Evolutionary conservation across 2,113 vertebrate genomes (phyloP).

Genomic region (Apaloderma vittatum): DNA sequence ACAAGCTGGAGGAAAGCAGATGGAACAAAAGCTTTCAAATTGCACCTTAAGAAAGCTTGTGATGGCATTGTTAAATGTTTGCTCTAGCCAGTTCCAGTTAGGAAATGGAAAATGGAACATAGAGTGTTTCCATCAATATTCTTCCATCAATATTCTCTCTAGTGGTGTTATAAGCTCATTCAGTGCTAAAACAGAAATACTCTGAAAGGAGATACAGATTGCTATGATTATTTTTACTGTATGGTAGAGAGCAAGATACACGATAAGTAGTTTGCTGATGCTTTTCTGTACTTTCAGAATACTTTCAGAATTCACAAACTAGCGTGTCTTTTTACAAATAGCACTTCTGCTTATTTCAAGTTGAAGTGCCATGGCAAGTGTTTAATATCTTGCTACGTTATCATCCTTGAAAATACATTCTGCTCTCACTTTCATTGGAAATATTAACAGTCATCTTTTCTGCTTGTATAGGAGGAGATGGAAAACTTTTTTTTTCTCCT

Average conservation of each 20-base stretch:
- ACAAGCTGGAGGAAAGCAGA: neutral
- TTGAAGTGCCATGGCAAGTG: neutral
- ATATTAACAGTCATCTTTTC: neutral
- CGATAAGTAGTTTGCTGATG: neutral
- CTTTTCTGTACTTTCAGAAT: neutral
- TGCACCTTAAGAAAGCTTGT: neutral
- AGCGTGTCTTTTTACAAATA: neutral
- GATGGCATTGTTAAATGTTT: neutral
- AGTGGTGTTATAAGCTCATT: neutral
- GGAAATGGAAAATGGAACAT: neutral
- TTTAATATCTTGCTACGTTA: neutral
- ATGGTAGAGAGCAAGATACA: neutral
- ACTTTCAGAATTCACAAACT: neutral
- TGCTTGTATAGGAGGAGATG: neutral
- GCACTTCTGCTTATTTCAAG: neutral
- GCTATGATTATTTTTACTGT: neutral
- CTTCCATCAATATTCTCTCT: neutral
- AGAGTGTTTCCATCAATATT: neutral
- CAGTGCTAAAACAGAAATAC: neutral
- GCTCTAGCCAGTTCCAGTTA: neutral
- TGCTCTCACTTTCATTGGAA: neutral
- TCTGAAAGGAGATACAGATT: neutral
- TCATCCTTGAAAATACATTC: neutral
- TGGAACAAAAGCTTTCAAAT: neutral
- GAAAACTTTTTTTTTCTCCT: neutral